Percentiles rank a stretch among this genome's conserved stretches.
These are phyloP conservation scores for Hyperopisus bebe DNA, from an alignment of 2,113 vertebrate species.

Conservation along the genomic window DNA sequence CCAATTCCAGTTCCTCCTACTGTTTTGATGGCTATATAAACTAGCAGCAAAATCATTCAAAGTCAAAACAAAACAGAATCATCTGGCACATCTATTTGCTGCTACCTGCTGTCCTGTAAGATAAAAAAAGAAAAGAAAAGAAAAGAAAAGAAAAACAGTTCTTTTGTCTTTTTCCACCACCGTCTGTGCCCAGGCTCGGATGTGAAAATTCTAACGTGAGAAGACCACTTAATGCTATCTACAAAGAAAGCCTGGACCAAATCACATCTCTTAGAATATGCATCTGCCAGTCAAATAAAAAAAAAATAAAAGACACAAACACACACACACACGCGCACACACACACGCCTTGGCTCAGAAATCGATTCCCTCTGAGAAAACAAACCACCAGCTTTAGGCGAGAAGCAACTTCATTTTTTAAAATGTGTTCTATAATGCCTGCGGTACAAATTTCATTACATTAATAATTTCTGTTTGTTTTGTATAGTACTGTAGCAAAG, in stretches of 20 bases:
- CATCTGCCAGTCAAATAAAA: background rate
- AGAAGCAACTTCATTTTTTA: background rate
- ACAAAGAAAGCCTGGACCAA: background rate
- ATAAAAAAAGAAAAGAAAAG: background rate
- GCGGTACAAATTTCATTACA: conserved; percentile 7
- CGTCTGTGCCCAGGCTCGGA: background rate
- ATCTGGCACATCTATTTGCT: background rate
- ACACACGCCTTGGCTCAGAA: background rate
- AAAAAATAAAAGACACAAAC: background rate
- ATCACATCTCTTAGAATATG: background rate
- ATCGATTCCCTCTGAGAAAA: background rate
- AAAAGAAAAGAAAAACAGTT: background rate
- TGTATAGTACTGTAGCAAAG: background rate
- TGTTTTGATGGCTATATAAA: background rate
- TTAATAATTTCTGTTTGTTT: conserved; percentile 15
- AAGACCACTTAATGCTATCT: background rate
- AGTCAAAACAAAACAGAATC: background rate
- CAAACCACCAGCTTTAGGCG: background rate
- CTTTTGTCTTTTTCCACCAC: background rate
- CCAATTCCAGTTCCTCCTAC: background rate
- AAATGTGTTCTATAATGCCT: background rate
- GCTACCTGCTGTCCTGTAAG: background rate
- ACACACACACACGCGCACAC: background rate
- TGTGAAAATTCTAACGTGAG: background rate
- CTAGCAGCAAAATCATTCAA: background rate